phyloP scores from a whole-genome alignment of 2,113 vertebrate species.

The Sylvilagus bachmani region DNA sequence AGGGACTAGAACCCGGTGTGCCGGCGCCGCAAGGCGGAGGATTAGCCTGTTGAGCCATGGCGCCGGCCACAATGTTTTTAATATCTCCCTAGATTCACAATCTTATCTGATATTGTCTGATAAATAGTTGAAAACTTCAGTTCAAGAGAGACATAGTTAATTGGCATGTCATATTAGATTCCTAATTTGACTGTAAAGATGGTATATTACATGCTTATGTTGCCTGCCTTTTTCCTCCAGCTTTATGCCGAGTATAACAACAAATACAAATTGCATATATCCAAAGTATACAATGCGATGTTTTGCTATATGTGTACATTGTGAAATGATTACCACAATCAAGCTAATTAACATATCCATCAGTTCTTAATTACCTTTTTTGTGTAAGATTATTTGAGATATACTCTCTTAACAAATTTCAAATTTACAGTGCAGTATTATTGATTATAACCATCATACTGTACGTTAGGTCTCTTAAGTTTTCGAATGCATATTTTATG shows the following conservation, averaged over 20 bases:
- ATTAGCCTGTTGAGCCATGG: no score
- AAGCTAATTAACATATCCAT: neutral
- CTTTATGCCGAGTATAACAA: neutral
- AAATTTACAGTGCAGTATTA: neutral
- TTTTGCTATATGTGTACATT: neutral
- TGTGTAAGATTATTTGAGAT: neutral
- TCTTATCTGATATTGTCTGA: neutral
- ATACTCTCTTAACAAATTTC: neutral
- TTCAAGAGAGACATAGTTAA: neutral
- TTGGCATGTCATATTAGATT: neutral
- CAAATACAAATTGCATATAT: neutral
- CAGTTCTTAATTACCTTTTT: neutral
- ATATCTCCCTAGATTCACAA: neutral
- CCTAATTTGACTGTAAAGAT: neutral
- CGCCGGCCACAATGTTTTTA: neutral
- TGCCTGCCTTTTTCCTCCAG: neutral
- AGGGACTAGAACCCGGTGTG: no score
- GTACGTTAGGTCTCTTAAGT: neutral
- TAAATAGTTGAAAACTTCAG: neutral
- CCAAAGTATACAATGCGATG: neutral
- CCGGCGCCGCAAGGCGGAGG: no score
- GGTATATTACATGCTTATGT: neutral
- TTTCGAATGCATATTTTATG: neutral
- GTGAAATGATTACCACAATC: neutral
- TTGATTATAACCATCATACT: neutral